phyloP scores from a whole-genome alignment of 2,797 vertebrate genomes.

The Crocidura indochinensis region DNA sequence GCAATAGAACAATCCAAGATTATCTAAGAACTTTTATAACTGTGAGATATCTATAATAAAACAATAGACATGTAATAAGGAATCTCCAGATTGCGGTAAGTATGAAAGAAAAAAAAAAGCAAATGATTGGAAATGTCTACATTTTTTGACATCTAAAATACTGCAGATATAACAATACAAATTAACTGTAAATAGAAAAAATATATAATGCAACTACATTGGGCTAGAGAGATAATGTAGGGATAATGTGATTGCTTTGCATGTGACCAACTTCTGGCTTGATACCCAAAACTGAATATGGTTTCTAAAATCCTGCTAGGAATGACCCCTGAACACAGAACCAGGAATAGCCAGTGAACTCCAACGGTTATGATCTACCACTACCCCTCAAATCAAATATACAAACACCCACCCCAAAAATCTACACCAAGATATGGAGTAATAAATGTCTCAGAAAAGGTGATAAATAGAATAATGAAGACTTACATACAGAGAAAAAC shows the following conservation, averaged over 20 bases:
- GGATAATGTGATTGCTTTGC: too few species aligned
- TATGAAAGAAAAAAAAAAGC: background rate
- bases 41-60: slow-evolving; percentile 3
- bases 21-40: background rate
- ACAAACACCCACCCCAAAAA: too few species aligned
- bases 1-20: slow-evolving; percentile 25
- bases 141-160: slow-evolving; percentile 40
- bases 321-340: too few species aligned
- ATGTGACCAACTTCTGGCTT: too few species aligned
- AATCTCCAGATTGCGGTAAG: background rate
- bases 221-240: too few species aligned
- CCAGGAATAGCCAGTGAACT: too few species aligned
- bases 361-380: too few species aligned
- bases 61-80: background rate
- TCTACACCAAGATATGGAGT: background rate
- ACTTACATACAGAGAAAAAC: background rate
- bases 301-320: too few species aligned
- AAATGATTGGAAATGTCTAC: slow-evolving; percentile 39
- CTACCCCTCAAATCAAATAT: too few species aligned
- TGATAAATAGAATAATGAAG: background rate
- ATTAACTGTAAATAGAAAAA: slow-evolving; percentile 4
- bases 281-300: too few species aligned
- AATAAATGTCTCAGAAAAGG: slow-evolving; percentile 49
- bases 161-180: background rate
- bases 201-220: slow-evolving; percentile 29